Evolutionary conservation across 2,888 invertebrate genomes (phyloP), one percentile per base, ranked within the genome.

Genomic region (Agriotes lineatus): DNA sequence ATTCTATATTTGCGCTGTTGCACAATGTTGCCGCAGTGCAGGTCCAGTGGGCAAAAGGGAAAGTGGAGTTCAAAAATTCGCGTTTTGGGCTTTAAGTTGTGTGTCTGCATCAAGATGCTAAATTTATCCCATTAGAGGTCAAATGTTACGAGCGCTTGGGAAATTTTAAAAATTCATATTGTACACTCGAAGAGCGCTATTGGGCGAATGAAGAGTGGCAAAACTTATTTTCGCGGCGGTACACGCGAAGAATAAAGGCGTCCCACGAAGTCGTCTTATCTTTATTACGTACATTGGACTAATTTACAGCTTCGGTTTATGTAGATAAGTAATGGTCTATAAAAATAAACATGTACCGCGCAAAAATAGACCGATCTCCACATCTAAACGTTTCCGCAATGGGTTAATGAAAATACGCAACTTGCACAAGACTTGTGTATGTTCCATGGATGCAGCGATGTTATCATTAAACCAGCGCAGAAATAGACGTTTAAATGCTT

Each of bases 311-410:
- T 52, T 52, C 44, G 14, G 59, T 60, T 60, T 60, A 54, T 39
- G 44, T 16, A 67, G 66, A 60, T 66, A 60, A 66, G 59, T 60
- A 52, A 45, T 56, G 61, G 44, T 22, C 52, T 54, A 37, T 66
- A 66, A 50, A 60, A 66, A 60, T 59, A 66, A 60, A 60, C 63
- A 22, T 44, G 33, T 5, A 45, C 56, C 48, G 20, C 20, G 44
- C 56, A 56, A 61, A 60, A 67, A 67, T 67, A 67, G 61, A 67
- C 42, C 56, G 48, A 37, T 61, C 52, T 61, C 37, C 39, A 52
- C 30, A 22, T 48, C 19, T 22, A 48, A 25, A 18, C 4, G 48
- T 22, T 48, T 48, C 48, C 22, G 7, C 6, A 9, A 48, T 22
- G 18, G 25, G n/a, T 52, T 52, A 63, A 18, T 22, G 20, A 30